Evolutionary conservation across 1,140 invertebrate genomes (phyloP), one percentile per base, ranked within the genome.

Genomic region (Heliconius congener): DNA sequence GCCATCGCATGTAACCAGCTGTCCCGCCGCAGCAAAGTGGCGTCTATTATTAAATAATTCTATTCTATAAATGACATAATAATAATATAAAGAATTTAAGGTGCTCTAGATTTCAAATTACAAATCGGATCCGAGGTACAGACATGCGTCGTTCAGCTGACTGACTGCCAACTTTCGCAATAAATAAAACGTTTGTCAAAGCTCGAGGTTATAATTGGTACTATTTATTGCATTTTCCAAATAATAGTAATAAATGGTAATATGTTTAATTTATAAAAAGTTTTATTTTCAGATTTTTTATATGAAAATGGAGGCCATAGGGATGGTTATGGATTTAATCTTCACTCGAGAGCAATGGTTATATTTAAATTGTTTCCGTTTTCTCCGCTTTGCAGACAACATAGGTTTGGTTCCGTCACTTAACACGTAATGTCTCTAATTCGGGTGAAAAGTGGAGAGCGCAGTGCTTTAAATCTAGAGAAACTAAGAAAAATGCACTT

Each of bases 131-230:
- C 5, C 27, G 60, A 66, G 60, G 60, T 66, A 30, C 23, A 66
- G 60, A 66, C 60, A 66, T 30, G 60, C 60, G 60, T 66, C 23
- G 60, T 30, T 66, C 60, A 66, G 60, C 60, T 66, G 60, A 37
- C 57, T 37, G 74, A 66, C 74, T 76, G 74, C 74, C 74, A 76
- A 76, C 55, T 76, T 76, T 60, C 57, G 74, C 60, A 76, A 76
- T 76, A 76, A 66, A 76, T 52, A 50, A 74, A 74, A 52, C 73
- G 27, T 74, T 74, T 34, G 46, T 16, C 27, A 74, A 74, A 23
- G 57, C 16, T 46, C 57, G 74, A 76, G 57, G 37, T 76, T 66
- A 60, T 76, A 42, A 66, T 66, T 66, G 74, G 11, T 70, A 60
- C 57, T 19, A 30, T 30, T 66, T 11, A 16, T 66, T 66, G 60